phyloP scores from a whole-genome alignment of 2,113 vertebrate genomes.

The Channa maculata region DNA sequence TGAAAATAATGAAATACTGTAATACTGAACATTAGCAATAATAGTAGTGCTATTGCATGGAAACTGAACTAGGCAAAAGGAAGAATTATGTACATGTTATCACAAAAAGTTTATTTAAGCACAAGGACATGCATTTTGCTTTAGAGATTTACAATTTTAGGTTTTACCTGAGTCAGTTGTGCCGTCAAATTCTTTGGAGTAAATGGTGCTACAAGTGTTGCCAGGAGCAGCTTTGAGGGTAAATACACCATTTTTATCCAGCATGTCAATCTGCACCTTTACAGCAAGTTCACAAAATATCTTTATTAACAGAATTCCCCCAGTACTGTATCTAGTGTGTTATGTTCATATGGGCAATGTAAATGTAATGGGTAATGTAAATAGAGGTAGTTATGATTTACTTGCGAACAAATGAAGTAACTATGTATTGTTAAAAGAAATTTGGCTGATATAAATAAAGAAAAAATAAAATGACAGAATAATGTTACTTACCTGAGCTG shows the following conservation, averaged over 20 bases:
- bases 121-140: background rate
- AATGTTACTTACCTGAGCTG: constrained; percentile 83
- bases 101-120: background rate
- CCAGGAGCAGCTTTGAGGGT: constrained; percentile 75
- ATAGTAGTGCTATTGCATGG: too few species aligned
- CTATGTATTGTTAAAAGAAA: background rate
- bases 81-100: too few species aligned
- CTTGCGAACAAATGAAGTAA: background rate
- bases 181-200: constrained; percentile 32
- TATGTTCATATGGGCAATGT: background rate
- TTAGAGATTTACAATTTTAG: background rate
- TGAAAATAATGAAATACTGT: too few species aligned
- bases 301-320: background rate
- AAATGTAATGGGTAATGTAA: background rate
- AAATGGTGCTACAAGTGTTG: constrained; percentile 72
- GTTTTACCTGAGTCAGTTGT: constrained; percentile 63
- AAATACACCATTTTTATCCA: constrained; percentile 83
- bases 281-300: constrained; percentile 7
- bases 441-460: background rate
- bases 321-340: background rate
- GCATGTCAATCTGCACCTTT: constrained; percentile 87
- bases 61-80: too few species aligned
- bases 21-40: too few species aligned
- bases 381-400: background rate
- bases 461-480: background rate